Percentiles rank a stretch among this genome's conserved stretches.
Evolutionary conservation across 2,797 vertebrate genomes (phyloP).

Genomic region (Manis javanica): DNA sequence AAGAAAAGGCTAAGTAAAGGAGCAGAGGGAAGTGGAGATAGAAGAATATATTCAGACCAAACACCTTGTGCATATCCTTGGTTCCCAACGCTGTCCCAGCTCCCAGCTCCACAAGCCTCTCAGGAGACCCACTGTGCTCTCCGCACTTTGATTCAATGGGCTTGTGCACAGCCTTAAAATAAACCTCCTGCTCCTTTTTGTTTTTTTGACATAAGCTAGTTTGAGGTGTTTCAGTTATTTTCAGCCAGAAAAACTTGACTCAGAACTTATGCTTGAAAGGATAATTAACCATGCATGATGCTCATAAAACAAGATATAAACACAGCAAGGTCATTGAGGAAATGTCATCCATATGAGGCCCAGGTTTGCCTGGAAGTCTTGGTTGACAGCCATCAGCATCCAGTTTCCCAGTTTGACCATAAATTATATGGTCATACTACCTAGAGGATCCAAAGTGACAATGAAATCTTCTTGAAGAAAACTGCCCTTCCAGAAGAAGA

Average conservation of each 20-base stretch:
- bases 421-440: neutral
- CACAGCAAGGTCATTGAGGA: neutral
- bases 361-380: conserved; percentile 3
- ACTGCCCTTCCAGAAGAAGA: neutral
- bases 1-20: neutral
- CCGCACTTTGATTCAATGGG: neutral
- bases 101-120: neutral
- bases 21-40: neutral
- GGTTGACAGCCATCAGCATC: neutral
- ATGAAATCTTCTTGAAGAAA: neutral
- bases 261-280: neutral
- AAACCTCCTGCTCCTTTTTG: neutral
- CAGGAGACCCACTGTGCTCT: neutral
- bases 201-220: neutral
- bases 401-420: neutral
- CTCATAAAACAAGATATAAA: conserved; percentile 13
- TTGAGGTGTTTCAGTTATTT: conserved; percentile 55
- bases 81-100: neutral
- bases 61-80: neutral
- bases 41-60: neutral
- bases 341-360: neutral
- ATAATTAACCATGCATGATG: neutral
- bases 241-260: conserved; percentile 7
- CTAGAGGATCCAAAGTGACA: neutral
- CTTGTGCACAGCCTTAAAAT: neutral